Evolutionary conservation across 2,797 vertebrate genomes (phyloP), one percentile per base, ranked within the genome.

Genomic region (Anabacerthia variegaticeps): DNA sequence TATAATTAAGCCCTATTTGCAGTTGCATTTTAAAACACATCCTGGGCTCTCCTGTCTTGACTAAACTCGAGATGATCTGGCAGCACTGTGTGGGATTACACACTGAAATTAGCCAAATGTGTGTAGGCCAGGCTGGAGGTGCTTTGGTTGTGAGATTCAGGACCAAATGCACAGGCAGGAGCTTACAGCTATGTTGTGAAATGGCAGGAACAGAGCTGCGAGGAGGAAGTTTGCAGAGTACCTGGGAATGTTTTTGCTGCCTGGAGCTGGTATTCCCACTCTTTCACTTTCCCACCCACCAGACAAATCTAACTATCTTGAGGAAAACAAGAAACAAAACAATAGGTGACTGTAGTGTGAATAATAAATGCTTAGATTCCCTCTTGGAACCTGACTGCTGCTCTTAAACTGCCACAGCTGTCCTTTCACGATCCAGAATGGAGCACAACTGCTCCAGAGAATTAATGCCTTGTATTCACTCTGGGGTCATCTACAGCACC

Each of bases 291-390:
- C 97, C 96, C 96, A 95, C 76, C 94, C 93, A 96, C 95, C 76
- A 88, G 95, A 96, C 97, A 87, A 46, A 85, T 96, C 95, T 96
- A 97, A 97, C 93, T 97, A 82, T 93, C 95, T 95, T 94, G 91
- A 97, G 96, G 93, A 97, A 98, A 98, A 97, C 95, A 98, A 97
- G 96, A 95, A 96, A 94, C 83, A 68, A 90, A 97, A 98, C 96
- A 98, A 97, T 96, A 97, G 97, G 75, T 82, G 84, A 92, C 96
- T 97, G 95, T 97, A 95, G 96, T 79, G 91, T 96, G 74, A 95
- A 96, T 95, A 96, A 96, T 89, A 96, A 88, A 96, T 94, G 78
- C 88, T 44, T 81, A 74, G 81, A 94, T 96, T 97, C 93, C 97
- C 94, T 93, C 91, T 92, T 90, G 95, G 95, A 96, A 97, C 92